These are phyloP conservation scores for Thera obeliscata DNA, from an alignment of 2,888 invertebrate genomes.

Conservation along the genomic window DNA sequence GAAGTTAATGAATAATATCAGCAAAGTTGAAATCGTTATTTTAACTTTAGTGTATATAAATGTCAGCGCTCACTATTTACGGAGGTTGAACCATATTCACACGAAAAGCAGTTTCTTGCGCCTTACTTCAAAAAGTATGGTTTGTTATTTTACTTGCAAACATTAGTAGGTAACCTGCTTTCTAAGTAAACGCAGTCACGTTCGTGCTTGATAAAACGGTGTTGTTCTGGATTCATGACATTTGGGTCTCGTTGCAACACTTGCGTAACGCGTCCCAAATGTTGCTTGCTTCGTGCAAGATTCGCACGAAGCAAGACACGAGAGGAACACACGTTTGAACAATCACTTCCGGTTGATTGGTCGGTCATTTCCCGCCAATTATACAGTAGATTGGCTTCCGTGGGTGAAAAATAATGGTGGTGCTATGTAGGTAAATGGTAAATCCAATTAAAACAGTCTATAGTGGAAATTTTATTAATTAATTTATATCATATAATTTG, in stretches of 20 bases:
- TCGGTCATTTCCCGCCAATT: constrained; percentile 57
- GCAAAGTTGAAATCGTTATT: constrained; percentile 22
- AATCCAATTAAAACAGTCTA: too few relatives aligned
- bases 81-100: constrained; percentile 29
- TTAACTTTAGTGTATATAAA: constrained; percentile 36
- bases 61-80: constrained; percentile 38
- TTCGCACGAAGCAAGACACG: constrained; percentile 43
- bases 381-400: constrained; percentile 52
- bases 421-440: background rate
- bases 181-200: constrained; percentile 6
- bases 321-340: constrained; percentile 49
- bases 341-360: constrained; percentile 68
- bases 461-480: too few relatives aligned
- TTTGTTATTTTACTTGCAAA: background rate
- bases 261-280: constrained; percentile 57
- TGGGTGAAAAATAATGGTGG: constrained; percentile 16
- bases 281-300: constrained; percentile 46
- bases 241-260: constrained; percentile 48
- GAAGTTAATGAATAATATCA: constrained; percentile 15
- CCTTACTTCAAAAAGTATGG: background rate
- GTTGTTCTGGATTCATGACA: constrained; percentile 56
- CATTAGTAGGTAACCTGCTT: background rate
- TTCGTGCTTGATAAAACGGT: constrained; percentile 43
- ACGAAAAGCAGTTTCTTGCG: constrained; percentile 2
- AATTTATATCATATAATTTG: too few relatives aligned